A percentile compares a stretch with the other conserved stretches of the same genome.
Conservation (phyloP, 2,113 vertebrate genomes). For the Gobiocypris rarus region DNA sequence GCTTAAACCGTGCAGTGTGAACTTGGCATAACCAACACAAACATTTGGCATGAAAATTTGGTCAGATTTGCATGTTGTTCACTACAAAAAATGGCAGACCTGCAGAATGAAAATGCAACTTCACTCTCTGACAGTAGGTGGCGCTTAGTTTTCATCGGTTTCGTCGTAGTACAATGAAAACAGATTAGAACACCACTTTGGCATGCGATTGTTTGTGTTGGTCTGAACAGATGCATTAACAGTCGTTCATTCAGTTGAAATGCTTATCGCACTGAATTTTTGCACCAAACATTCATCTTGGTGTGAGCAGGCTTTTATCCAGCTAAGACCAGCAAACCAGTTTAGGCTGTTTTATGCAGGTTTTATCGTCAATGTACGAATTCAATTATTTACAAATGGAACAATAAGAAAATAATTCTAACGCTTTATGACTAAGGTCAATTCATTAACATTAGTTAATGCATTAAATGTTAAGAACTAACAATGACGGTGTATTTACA, state of each 20-base stretch:
- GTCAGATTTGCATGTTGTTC: too few species aligned
- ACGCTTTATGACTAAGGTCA: neutral
- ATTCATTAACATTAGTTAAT: slow-evolving; percentile 17
- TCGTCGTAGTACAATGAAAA: neutral
- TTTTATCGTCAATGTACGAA: neutral
- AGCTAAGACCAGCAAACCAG: neutral
- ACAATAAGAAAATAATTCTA: neutral
- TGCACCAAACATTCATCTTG: neutral
- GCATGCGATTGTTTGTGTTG: too few species aligned
- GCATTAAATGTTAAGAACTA: neutral
- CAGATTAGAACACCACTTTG: neutral
- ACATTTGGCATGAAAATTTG: neutral
- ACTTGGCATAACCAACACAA: neutral
- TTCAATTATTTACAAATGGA: neutral
- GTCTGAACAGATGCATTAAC: too few species aligned
- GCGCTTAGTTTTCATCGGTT: too few species aligned
- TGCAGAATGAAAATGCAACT: neutral
- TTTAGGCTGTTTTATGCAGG: neutral
- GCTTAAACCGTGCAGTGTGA: too few species aligned
- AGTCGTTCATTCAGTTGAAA: too few species aligned
- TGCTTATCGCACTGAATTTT: neutral
- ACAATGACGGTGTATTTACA: neutral
- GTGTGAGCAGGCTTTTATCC: neutral
- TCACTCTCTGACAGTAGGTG: neutral
- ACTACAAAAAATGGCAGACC: neutral